Base-by-base conservation (phyloP, 2,888 invertebrate genomes). In the Papilio protenor region DNA sequence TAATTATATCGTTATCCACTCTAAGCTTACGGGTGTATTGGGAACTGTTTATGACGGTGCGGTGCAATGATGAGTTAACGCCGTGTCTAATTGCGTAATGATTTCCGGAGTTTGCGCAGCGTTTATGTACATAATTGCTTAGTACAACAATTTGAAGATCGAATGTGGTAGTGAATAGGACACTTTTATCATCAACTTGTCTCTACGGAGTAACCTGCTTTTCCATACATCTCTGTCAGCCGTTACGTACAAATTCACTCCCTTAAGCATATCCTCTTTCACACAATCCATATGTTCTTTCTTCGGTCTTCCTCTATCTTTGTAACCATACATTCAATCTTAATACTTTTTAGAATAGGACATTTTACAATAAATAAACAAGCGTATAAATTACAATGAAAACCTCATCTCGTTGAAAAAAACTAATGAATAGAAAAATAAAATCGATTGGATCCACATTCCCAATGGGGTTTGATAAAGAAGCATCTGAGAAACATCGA, bases 1-100 rank as follows among this genome's bases (percentile, higher is more conserved):
- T 78, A 78, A 75, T 78, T 78, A 78, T 64, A 57, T 72, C 75
- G 78, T 78, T 78, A 78, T 78, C 78, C 72, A 78, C 64, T 75
- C 77, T 78, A 66, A 72, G 78, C 78, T 75, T 75, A 75, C 72
- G 40, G 59, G 74, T 71, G 75, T 78, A 78, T 78, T 78, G 78
- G 72, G 78, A 75, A 75, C 78, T 71, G 75, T 78, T 72, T 78
- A 78, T 78, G 78, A 75, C 78, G 72, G 64, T 71, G 75, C 71
- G 49, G 71, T 75, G 66, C 66, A 78, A 78, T 75, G 78, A 78
- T 75, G 75, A 75, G 57, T 71, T 78, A 72, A 75, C 70, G 21
- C 75, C 61, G 75, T 75, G 72, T 72, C 55, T 78, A 78, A 78
- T 78, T 75, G 75, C 45, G 55, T 55, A 45, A 73, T 64, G 21